Evolutionary conservation across 1,140 invertebrate species (phyloP).

Genomic region (Oncopeltus fasciatus): DNA sequence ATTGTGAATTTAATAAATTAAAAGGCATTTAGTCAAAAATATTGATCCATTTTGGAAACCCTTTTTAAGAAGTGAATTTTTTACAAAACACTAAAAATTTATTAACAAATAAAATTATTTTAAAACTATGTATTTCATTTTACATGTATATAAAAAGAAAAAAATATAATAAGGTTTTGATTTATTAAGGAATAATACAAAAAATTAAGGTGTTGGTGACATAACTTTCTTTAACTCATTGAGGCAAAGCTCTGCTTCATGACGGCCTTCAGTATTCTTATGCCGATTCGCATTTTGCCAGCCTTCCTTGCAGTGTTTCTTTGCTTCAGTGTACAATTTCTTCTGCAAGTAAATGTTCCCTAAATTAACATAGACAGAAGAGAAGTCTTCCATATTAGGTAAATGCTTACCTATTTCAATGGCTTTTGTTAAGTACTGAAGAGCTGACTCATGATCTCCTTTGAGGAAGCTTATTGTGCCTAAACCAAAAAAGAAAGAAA

Average conservation of each 20-base stretch:
- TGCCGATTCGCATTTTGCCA: constrained; percentile 47
- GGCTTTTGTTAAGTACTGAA: constrained; percentile 54
- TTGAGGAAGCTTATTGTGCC: constrained; percentile 48
- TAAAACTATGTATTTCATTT: too few relatives aligned
- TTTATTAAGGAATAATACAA: too few relatives aligned
- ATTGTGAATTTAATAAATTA: too few relatives aligned
- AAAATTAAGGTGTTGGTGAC: background rate
- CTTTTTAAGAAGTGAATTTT: too few relatives aligned
- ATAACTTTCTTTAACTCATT: constrained; percentile 26
- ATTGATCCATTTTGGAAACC: too few relatives aligned
- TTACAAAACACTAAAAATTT: too few relatives aligned
- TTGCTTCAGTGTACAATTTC: constrained; percentile 50
- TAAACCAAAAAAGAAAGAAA: background rate
- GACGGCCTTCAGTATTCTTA: constrained; percentile 44
- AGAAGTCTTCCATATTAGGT: constrained; percentile 48
- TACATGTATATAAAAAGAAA: too few relatives aligned
- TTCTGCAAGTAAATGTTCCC: constrained; percentile 64
- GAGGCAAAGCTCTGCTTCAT: constrained; percentile 51
- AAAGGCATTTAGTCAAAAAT: too few relatives aligned
- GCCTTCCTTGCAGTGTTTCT: constrained; percentile 52
- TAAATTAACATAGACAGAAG: constrained; percentile 65
- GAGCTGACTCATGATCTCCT: constrained; percentile 51
- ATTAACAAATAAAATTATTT: too few relatives aligned
- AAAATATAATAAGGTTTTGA: too few relatives aligned
- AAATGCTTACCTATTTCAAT: constrained; percentile 45